Conservation (phyloP, 1,140 invertebrate genomes). For the Helicoverpa armigera region DNA sequence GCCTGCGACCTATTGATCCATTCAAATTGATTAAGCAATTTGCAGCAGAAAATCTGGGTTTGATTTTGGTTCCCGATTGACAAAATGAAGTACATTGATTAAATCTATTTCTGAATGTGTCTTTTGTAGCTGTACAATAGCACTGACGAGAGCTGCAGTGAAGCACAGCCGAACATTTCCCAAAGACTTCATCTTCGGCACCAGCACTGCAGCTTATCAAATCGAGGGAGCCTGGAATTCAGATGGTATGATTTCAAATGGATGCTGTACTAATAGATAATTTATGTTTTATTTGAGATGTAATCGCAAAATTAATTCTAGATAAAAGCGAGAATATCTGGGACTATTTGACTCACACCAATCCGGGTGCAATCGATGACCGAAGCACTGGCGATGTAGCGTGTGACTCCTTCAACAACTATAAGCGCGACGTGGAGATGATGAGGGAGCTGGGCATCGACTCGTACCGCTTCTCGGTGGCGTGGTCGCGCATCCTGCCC, state of each 20-base stretch:
- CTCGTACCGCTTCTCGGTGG: slow-evolving; percentile 87
- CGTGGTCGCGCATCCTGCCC: slow-evolving; percentile 88
- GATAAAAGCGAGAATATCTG: slow-evolving; percentile 85
- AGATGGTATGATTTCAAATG: slow-evolving; percentile 57
- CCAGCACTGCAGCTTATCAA: slow-evolving; percentile 78
- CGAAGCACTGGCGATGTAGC: slow-evolving; percentile 54
- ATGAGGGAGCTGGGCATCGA: slow-evolving; percentile 60
- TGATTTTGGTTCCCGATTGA: too few species aligned
- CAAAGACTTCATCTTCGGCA: slow-evolving; percentile 63
- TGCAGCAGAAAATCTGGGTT: too few species aligned
- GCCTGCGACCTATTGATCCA: too few species aligned
- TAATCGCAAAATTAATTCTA: slow-evolving; percentile 54
- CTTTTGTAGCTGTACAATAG: slow-evolving; percentile 5
- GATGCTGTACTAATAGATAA: too few species aligned
- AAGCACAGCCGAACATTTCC: slow-evolving; percentile 37
- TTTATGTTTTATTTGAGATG: not conserved
- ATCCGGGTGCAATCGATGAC: slow-evolving; percentile 51
- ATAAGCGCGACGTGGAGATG: slow-evolving; percentile 61
- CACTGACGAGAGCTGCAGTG: not conserved
- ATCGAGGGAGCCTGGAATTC: slow-evolving; percentile 82
- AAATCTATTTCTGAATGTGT: too few species aligned
- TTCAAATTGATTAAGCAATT: too few species aligned
- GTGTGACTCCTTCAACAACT: slow-evolving; percentile 59
- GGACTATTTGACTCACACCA: slow-evolving; percentile 67
- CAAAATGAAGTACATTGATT: too few species aligned